Conservation (phyloP, 1,140 invertebrate species). For the Zaprionus lachaisei region DNA sequence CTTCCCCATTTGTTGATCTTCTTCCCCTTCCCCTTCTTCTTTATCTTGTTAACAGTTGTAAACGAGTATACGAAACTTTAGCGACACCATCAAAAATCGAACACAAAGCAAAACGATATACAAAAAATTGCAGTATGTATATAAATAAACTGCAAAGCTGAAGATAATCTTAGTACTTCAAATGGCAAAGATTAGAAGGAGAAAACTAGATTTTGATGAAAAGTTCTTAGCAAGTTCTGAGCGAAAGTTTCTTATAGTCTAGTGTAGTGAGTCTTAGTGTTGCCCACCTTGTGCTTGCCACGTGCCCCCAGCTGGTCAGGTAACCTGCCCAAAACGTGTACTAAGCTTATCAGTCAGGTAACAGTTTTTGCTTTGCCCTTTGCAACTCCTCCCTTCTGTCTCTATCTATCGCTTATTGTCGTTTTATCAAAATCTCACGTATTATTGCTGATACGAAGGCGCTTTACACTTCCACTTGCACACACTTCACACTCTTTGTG, state of each 20-base stretch:
- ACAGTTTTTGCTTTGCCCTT: conserved; percentile 26
- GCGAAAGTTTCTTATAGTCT: conserved; percentile 34
- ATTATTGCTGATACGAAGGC: conserved; percentile 47
- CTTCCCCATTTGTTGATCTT: conserved; percentile 51
- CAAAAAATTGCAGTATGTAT: conserved; percentile 2
- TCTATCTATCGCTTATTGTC: conserved; percentile 15
- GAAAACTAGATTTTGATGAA: not conserved
- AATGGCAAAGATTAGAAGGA: not conserved
- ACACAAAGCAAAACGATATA: conserved; percentile 1
- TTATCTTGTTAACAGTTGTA: conserved; percentile 10
- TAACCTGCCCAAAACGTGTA: not conserved
- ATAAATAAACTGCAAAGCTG: not conserved
- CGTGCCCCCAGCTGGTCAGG: not conserved
- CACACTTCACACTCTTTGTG: not conserved
- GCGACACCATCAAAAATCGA: conserved; percentile 16
- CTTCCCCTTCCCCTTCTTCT: not conserved
- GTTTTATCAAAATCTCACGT: conserved; percentile 78
- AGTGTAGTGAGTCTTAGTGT: too few relatives aligned
- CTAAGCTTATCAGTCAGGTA: not conserved
- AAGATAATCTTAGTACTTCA: not conserved
- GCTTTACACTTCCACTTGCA: conserved; percentile 22
- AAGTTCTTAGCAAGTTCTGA: not conserved
- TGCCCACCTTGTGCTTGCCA: too few relatives aligned
- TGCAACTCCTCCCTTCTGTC: conserved; percentile 13
- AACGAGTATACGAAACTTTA: conserved; percentile 25